Evolutionary conservation across 2,797 vertebrate species (phyloP), one percentile per base, ranked within the genome.

Genomic region (Pseudotriccus pelzelni): DNA sequence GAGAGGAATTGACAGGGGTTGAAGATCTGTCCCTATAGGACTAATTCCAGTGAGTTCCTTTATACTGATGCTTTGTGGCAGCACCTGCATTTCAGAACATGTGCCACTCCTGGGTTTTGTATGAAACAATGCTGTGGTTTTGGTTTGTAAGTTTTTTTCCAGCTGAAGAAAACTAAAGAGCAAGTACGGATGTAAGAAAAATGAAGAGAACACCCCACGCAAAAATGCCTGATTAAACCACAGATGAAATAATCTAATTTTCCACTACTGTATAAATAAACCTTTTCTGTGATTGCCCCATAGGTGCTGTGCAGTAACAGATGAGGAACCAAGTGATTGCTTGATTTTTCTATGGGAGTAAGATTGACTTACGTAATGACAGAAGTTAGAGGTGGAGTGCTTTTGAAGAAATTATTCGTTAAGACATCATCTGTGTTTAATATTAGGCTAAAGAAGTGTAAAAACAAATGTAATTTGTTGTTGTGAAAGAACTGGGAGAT

Each of bases 41-140:
- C 46, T 67, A 53, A 89, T 85, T 56, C 32, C 6, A 2, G 17
- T 27, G 37, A 90, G 47, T 79, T 80, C 39, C 11, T 64, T 90
- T 70, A 34, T 37, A 20, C 8, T 1, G 0, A 21, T 0, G 0
- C 9, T 56, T 28, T 56, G 27, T 6, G 1, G n/a, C 41, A 87
- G 22, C 37, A 84, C 32, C 30, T 81, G 24, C 60, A 47, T 53
- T 81, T 83, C 80, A 53, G 23, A 76, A 32, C 11, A 39, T 14
- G 12, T 10, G 9, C 34, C 13, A 41, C 34, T 19, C 24, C 2
- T 30, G 46, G 60, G 27, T 52, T 91, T 70, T 56, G 37, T 43
- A 9, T 15, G 64, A 28, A 87, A 25, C 12, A 28, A 37, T 56
- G 21, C 52, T 67, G 1, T 56, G 37, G 47, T 37, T 81, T 41